These are phyloP conservation scores for Timandra comae DNA, from an alignment of 2,888 invertebrate species.

Conservation along the genomic window DNA sequence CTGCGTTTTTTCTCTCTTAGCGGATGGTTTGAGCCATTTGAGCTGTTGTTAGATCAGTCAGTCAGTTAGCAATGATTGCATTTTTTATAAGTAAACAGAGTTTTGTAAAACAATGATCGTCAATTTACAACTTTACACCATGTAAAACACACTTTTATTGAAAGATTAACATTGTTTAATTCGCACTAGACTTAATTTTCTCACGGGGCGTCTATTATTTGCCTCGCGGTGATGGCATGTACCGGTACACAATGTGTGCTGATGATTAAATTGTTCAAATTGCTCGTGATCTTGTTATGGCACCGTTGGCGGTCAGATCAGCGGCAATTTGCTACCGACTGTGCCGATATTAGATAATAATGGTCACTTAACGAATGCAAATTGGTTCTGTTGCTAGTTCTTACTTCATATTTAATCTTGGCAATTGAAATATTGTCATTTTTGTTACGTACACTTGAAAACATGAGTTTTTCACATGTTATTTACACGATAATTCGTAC, in stretches of 20 bases:
- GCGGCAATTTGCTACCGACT: constrained; percentile 50
- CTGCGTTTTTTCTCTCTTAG: no score
- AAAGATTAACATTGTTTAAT: constrained; percentile 25
- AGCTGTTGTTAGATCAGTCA: no score
- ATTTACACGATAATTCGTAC: no score
- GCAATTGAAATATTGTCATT: no score
- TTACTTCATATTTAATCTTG: constrained; percentile 26
- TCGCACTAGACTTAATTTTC: constrained; percentile 28
- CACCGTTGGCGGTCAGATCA: constrained; percentile 31
- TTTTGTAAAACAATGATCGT: no score
- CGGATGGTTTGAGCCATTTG: not conserved
- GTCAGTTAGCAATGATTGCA: no score
- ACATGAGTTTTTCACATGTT: constrained; percentile 1
- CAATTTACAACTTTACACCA: no score
- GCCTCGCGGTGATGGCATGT: constrained; percentile 34
- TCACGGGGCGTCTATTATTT: constrained; percentile 42
- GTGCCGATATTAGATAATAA: constrained; percentile 73
- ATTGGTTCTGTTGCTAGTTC: constrained; percentile 49
- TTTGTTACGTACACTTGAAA: not conserved
- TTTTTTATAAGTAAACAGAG: no score
- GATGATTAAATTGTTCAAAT: constrained; percentile 70
- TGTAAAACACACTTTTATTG: not conserved
- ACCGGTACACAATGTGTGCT: constrained; percentile 45
- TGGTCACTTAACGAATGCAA: constrained; percentile 63
- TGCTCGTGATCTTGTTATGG: constrained; percentile 57